Percentiles rank a stretch among this genome's conserved stretches.
phyloP scores from a whole-genome alignment of 2,888 invertebrate genomes.

The Artemia sp. region DNA sequence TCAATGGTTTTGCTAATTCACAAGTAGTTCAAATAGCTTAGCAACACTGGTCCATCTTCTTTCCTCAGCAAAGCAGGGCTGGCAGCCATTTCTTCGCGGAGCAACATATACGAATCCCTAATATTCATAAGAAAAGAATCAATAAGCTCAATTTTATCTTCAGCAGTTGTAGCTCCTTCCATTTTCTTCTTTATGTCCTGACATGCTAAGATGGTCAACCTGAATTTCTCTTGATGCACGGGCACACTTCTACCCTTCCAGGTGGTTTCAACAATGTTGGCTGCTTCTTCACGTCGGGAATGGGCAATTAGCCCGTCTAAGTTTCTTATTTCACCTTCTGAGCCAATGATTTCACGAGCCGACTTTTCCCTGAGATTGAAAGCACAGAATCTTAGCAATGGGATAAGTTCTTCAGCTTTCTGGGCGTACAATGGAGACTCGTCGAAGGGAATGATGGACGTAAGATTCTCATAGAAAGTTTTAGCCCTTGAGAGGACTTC shows the following conservation, averaged over 20 bases:
- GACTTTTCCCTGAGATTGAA: slow-evolving; percentile 88
- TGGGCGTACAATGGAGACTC: slow-evolving; percentile 63
- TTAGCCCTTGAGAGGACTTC: slow-evolving; percentile 59
- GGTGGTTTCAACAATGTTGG: slow-evolving; percentile 61
- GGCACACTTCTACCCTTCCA: slow-evolving; percentile 76
- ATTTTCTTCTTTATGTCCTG: slow-evolving; percentile 50
- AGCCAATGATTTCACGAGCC: slow-evolving; percentile 33
- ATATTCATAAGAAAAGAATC: slow-evolving; percentile 86
- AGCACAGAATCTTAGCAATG: slow-evolving; percentile 87
- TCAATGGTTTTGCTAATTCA: slow-evolving; percentile 71
- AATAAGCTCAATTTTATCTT: slow-evolving; percentile 58
- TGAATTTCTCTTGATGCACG: slow-evolving; percentile 61
- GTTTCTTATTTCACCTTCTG: neutral
- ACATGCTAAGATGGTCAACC: slow-evolving; percentile 58
- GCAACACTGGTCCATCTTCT: slow-evolving; percentile 31
- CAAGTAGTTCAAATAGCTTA: slow-evolving; percentile 73
- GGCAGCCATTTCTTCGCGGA: slow-evolving; percentile 20
- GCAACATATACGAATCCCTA: slow-evolving; percentile 35
- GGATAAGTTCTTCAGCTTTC: slow-evolving; percentile 72
- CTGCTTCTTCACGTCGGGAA: slow-evolving; percentile 57
- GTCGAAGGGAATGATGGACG: slow-evolving; percentile 63
- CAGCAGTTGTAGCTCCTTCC: slow-evolving; percentile 34
- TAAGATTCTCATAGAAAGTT: slow-evolving; percentile 68
- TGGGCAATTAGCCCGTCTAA: slow-evolving; percentile 56
- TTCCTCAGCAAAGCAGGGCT: slow-evolving; percentile 17